phyloP scores from a whole-genome alignment of 2,113 vertebrate species.

The Megaleporinus macrocephalus region DNA sequence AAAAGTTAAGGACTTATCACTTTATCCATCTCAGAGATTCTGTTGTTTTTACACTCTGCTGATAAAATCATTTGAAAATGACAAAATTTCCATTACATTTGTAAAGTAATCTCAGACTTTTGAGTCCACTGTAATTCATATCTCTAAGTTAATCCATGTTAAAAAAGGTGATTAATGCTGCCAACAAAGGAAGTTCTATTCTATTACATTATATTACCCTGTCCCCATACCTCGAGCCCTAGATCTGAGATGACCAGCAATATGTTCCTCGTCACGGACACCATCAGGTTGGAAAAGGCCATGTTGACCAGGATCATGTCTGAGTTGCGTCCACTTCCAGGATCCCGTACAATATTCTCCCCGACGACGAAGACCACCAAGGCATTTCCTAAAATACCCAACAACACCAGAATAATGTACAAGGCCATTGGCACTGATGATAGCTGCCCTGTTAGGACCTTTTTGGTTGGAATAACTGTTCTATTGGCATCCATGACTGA shows the following conservation, averaged over 20 bases:
- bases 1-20: no score
- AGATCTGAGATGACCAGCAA: constrained; percentile 74
- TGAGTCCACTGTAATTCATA: no score
- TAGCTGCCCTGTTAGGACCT: not conserved
- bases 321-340: constrained; percentile 63
- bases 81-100: no score
- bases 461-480: not conserved
- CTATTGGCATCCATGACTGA: not conserved
- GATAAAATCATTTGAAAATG: no score
- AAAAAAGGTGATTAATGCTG: no score
- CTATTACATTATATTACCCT: not conserved
- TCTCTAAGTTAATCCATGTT: no score
- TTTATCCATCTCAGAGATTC: no score
- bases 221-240: constrained; percentile 67
- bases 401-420: constrained; percentile 71
- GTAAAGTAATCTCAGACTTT: no score
- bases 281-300: constrained; percentile 76
- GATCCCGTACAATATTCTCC: constrained; percentile 62
- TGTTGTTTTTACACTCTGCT: no score
- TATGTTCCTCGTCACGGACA: constrained; percentile 74
- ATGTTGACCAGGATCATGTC: constrained; percentile 82
- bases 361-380: constrained; percentile 72
- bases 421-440: constrained; percentile 38
- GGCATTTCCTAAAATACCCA: constrained; percentile 75
- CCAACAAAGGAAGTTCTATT: no score